These are phyloP conservation scores for Peromyscus eremicus DNA, from an alignment of 2,797 vertebrate genomes.

Conservation along the genomic window DNA sequence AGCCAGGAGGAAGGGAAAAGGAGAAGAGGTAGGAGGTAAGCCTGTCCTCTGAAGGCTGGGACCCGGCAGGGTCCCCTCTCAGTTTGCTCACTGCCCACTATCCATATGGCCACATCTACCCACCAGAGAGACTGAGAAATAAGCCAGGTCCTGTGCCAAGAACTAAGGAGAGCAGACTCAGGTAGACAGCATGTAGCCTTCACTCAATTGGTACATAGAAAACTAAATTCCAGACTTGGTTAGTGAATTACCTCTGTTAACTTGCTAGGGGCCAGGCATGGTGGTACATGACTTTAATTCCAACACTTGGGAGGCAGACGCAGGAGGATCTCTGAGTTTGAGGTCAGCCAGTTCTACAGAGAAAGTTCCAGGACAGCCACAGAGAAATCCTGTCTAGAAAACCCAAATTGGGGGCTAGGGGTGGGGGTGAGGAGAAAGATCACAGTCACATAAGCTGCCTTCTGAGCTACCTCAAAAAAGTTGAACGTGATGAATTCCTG, in stretches of 20 bases:
- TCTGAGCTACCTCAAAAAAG: slow-evolving; percentile 66
- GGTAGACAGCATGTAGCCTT: slow-evolving; percentile 48
- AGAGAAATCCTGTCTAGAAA: neutral
- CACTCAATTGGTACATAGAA: slow-evolving; percentile 9
- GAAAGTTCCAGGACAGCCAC: neutral
- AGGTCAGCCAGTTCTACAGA: neutral
- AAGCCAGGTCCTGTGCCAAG: slow-evolving; percentile 10
- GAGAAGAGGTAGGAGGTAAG: neutral
- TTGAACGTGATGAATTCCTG: slow-evolving; percentile 34
- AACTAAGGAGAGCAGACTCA: slow-evolving; percentile 56
- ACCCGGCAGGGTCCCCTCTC: neutral
- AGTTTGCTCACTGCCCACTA: neutral
- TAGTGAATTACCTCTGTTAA: slow-evolving; percentile 58
- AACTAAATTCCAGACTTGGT: slow-evolving; percentile 17
- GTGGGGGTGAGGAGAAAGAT: neutral
- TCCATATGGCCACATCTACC: neutral
- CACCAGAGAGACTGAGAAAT: slow-evolving; percentile 42
- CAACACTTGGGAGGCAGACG: neutral
- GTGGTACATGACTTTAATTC: neutral
- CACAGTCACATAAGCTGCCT: slow-evolving; percentile 44
- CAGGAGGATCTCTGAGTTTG: neutral
- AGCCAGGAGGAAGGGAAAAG: neutral
- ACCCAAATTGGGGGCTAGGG: too few relatives aligned
- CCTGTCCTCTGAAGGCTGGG: neutral
- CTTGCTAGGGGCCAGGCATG: slow-evolving; percentile 6